Evolutionary conservation across 64 coral and sea anemone species (phyloP).

Genomic region (Montipora sp.): DNA sequence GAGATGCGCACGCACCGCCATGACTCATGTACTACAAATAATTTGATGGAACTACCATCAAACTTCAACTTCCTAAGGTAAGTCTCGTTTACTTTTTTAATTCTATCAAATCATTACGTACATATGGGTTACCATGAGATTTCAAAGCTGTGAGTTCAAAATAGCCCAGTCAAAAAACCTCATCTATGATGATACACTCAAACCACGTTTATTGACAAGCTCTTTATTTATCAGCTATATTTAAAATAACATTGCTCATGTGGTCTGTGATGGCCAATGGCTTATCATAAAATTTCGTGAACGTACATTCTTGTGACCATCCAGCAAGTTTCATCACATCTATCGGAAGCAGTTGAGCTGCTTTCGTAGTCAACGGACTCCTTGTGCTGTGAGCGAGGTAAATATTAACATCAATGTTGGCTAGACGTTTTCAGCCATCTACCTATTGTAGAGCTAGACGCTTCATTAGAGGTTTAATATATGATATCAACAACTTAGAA

Average conservation of each 20-base stretch:
- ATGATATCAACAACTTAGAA: too few relatives aligned
- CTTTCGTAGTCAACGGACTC: slow-evolving; percentile 6
- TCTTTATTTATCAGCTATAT: slow-evolving; percentile 2
- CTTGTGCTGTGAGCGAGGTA: slow-evolving; percentile 19
- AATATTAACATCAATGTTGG: background rate
- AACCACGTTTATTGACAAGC: background rate
- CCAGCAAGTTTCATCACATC: too few relatives aligned
- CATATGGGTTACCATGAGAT: too few relatives aligned
- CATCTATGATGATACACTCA: background rate
- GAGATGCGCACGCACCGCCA: too few relatives aligned
- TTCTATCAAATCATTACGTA: too few relatives aligned
- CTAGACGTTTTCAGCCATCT: slow-evolving; percentile 23
- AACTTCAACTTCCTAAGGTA: too few relatives aligned
- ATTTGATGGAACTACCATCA: too few relatives aligned
- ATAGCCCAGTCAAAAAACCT: background rate
- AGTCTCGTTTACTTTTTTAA: too few relatives aligned
- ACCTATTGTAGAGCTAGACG: background rate
- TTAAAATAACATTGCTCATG: slow-evolving; percentile 1
- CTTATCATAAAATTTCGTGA: background rate
- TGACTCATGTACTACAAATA: too few relatives aligned
- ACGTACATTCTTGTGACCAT: too few relatives aligned
- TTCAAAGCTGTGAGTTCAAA: background rate
- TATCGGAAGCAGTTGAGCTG: too few relatives aligned
- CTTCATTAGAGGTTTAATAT: too few relatives aligned
- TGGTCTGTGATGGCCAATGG: slow-evolving; percentile 42